These are phyloP conservation scores for Sphenopsis melanotis DNA, from an alignment of 2,797 vertebrate species.

Conservation along the genomic window DNA sequence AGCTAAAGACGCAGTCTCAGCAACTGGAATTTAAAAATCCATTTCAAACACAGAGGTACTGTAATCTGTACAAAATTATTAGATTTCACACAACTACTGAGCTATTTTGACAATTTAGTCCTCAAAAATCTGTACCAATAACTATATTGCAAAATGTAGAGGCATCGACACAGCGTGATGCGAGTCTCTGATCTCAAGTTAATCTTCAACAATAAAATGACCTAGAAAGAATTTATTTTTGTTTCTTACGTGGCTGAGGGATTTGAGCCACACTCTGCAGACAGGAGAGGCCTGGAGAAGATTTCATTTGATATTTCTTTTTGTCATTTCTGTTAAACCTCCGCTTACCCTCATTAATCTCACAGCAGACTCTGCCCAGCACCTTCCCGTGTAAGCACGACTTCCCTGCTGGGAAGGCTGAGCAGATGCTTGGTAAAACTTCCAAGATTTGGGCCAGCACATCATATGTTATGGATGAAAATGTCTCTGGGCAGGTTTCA, in stretches of 20 bases:
- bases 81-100: constrained; percentile 39
- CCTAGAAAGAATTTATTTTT: constrained; percentile 45
- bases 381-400: neutral
- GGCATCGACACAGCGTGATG: constrained; percentile 34
- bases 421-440: neutral
- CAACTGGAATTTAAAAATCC: constrained; percentile 47
- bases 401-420: neutral
- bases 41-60: constrained; percentile 55
- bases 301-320: constrained; percentile 1
- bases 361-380: constrained; percentile 2
- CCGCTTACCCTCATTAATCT: constrained; percentile 28
- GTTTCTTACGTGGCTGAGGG: constrained; percentile 30
- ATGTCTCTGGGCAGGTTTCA: neutral
- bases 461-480: rapidly evolving
- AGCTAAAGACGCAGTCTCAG: constrained; percentile 6
- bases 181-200: constrained; percentile 44
- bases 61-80: constrained; percentile 62
- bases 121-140: constrained; percentile 53
- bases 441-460: neutral
- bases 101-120: constrained; percentile 55
- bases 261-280: constrained; percentile 29
- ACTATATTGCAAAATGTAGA: constrained; percentile 49
- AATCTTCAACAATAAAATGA: constrained; percentile 65
- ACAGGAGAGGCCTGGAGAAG: neutral
- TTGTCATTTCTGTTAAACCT: neutral